Base-by-base conservation (phyloP, 2,888 invertebrate genomes). In the Prenolepis imparis region DNA sequence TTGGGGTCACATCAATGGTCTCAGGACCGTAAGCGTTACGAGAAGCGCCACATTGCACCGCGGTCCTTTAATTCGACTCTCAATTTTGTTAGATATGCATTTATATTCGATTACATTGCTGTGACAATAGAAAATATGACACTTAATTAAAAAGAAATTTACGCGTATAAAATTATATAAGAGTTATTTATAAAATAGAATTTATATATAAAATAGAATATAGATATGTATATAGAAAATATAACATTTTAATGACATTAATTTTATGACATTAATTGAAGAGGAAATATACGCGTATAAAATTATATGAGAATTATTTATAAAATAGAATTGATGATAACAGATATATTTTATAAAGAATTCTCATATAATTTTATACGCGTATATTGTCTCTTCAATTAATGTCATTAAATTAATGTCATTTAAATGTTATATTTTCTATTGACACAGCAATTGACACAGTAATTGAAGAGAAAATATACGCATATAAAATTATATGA, bases 1-100 rank as follows among this genome's bases (percentile, higher is more conserved):
- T 64, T 84, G 90, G 77, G 87, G 86, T 88, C 88, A 87, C 86
- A 84, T 44, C 84, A 70, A 77, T 67, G 82, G 73, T 61, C 61
- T 63, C 85, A 83, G 83, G 70, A 48, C 72, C 75, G 87, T 84
- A 73, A 36, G 11, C 5, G 12, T 41, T 3, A 9, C 59, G 18
- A 21, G 15, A 41, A 48, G 24, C 36, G 32, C 36, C 9, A 59
- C 24, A 48, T 32, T 12, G 15, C 15, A 0, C 15, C 52, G 1
- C 8, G 12, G 24, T 15, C 39, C 41, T 39, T 6, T 59, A 59
- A 73, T 52, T 52, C 52, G 8, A 24, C 44, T 18, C 9, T 24
- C 18, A 21, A 70, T 18, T 44, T 5, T 15, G 6, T 64, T 32
- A 15, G 4, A 8, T 52, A n/a, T 52, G n/a, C 0, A 52, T n/a